Evolutionary conservation across 2,797 vertebrate genomes (phyloP).

Genomic region (Rhodeus uyekii): DNA sequence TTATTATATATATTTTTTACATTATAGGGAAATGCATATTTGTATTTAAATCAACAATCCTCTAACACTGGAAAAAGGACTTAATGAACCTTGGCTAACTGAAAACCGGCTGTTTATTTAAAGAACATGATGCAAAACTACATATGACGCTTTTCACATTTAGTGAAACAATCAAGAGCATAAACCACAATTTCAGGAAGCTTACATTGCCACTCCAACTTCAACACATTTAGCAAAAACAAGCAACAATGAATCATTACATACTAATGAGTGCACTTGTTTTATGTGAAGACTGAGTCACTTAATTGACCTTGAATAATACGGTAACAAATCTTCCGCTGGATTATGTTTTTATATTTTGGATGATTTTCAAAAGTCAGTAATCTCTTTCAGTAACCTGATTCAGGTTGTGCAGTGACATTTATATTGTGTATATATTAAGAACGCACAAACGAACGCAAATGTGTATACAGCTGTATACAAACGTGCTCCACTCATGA

Average conservation of each 20-base stretch:
- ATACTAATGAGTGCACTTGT: conserved; percentile 10
- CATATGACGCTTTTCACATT: conserved; percentile 2
- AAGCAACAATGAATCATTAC: neutral
- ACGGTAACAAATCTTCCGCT: conserved; percentile 23
- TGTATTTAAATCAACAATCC: too few species aligned
- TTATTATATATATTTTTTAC: too few species aligned
- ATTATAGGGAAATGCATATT: too few species aligned
- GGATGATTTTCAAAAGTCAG: neutral
- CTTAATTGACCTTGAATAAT: conserved; percentile 25
- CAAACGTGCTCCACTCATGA: neutral
- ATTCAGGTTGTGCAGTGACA: neutral
- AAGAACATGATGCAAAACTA: conserved; percentile 20
- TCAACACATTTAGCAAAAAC: conserved; percentile 5
- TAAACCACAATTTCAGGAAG: conserved; percentile 13
- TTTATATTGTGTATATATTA: neutral
- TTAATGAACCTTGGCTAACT: neutral
- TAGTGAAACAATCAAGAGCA: conserved; percentile 5
- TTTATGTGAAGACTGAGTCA: neutral
- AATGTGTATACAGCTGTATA: too few species aligned
- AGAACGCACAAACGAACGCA: neutral
- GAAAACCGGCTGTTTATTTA: conserved; percentile 43
- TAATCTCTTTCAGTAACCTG: conserved; percentile 8
- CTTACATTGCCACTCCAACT: conserved; percentile 4
- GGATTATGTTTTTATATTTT: neutral
- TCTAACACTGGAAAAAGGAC: too few species aligned